Base-by-base conservation (phyloP, 1,140 invertebrate genomes). In the Eriocheir sinensis region DNA sequence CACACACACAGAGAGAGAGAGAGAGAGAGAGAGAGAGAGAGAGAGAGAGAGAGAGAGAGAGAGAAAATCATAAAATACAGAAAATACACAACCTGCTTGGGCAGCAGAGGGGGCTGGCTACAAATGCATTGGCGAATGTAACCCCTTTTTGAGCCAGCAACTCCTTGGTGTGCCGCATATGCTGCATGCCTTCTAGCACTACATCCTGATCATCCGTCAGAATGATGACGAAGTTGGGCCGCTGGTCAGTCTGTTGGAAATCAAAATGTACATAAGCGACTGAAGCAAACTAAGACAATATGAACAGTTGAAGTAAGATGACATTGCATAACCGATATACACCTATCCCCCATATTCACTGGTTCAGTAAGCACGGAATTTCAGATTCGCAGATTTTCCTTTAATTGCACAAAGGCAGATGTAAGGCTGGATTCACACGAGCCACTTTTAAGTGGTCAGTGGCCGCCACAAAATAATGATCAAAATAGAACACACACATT, bases 161-260 rank as follows among this genome's bases (percentile, higher is more conserved):
- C 96, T 93, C 97, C 96, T 2, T 97, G 96, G 97, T 99, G 98
- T 96, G 98, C 98, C 97, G 98, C 98, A 97, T 99, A 98, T 30
- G 98, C 15, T 80, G 98, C 97, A 98, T 97, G 48, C 98, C 98
- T 97, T 98, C 98, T 48, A 99, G 97, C 89, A 97, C 96, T 2
- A 97, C 97, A 97, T 99, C 98, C 96, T 99, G 98, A 97, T 99
- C 98, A 97, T 99, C 98, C 21, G 98, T 98, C 89, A 99, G 95
- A 85, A 99, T 97, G 72, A 99, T 96, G 60, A 99, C 97, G 95
- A 99, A 98, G 96, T 99, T 99, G 60, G 98, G 97, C 32, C 44
- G 80, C 2, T 80, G 40, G 41, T 60, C 72, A 72, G 32, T 48
- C 40, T 36, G 90, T 9, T 53, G 60, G 41, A 72, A 80, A 44